Conservation (phyloP, 1,140 invertebrate genomes). For the Schlechtendalia chinensis region DNA sequence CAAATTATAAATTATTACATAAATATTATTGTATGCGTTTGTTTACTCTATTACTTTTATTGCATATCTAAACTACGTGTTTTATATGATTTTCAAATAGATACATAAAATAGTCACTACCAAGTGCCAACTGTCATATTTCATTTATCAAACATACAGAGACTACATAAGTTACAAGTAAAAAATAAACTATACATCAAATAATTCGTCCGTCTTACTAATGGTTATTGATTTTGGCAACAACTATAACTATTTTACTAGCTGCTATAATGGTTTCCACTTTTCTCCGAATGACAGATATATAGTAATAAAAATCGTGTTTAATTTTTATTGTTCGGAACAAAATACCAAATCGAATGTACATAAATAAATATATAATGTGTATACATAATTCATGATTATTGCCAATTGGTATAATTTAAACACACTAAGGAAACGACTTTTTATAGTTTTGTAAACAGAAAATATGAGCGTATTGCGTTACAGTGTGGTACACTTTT, state of each 20-base stretch:
- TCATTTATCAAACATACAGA: background rate
- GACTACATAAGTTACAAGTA: background rate
- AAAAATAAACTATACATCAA: background rate
- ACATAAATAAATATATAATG: background rate
- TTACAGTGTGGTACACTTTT: no score
- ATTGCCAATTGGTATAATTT: no score
- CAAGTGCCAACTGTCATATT: background rate
- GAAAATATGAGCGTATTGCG: no score
- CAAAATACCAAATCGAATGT: background rate
- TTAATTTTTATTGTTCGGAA: background rate
- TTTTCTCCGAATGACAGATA: background rate
- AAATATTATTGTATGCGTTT: background rate
- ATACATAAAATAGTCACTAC: background rate
- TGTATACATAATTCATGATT: no score
- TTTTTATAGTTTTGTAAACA: no score
- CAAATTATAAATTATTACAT: background rate
- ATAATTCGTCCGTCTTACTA: background rate
- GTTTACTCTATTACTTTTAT: conserved; percentile 1
- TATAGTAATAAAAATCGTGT: background rate
- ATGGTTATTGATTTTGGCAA: conserved; percentile 22
- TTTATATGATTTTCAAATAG: background rate
- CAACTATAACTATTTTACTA: background rate
- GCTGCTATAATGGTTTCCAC: background rate
- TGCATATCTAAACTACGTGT: background rate
- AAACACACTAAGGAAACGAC: no score